Evolutionary conservation across 2,797 vertebrate genomes (phyloP), one percentile per base, ranked within the genome.

Genomic region (Moxostoma hubbsi): DNA sequence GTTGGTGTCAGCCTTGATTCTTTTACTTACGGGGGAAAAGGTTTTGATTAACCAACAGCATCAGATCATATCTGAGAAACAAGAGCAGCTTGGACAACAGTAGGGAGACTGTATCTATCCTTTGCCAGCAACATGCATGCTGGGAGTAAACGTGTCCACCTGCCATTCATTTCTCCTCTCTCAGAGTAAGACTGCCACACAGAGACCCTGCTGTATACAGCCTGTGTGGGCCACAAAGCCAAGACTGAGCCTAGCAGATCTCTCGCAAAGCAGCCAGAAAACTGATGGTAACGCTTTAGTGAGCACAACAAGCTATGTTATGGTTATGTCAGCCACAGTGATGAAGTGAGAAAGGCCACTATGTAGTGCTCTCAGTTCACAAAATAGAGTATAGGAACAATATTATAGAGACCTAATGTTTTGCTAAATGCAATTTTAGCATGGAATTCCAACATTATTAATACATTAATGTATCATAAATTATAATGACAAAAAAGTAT

Each of bases 81-180:
- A 81, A 84, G 89, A 91, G 89, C 93, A 93, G 93, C 91, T 93
- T 93, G 92, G 85, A 88, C 83, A 87, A 85, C 92, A 91, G 92
- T 91, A 88, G 92, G 92, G 89, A 67, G 90, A 86, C 87, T 90
- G 90, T 89, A 87, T 83, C 89, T 79, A 81, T 86, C 79, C 86
- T 86, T 80, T 88, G 92, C 93, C 92, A 93, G 91, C 87, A 79
- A 53, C 72, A 69, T 79, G 84, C 88, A 71, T 55, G 84, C 87
- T 87, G 90, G 88, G 84, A 69, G 71, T 58, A 71, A 24, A 82
- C 80, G 84, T 82, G 82, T 80, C 88, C 91, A 92, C 91, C 92
- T 93, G 92, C 84, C 90, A 90, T 87, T 92, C 89, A 89, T 68
- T 73, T 82, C 82, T 80, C 77, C 74, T 67, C 71, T 24, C 73